Base-by-base conservation (phyloP, 2,797 vertebrate genomes). In the Pelodytes ibericus region DNA sequence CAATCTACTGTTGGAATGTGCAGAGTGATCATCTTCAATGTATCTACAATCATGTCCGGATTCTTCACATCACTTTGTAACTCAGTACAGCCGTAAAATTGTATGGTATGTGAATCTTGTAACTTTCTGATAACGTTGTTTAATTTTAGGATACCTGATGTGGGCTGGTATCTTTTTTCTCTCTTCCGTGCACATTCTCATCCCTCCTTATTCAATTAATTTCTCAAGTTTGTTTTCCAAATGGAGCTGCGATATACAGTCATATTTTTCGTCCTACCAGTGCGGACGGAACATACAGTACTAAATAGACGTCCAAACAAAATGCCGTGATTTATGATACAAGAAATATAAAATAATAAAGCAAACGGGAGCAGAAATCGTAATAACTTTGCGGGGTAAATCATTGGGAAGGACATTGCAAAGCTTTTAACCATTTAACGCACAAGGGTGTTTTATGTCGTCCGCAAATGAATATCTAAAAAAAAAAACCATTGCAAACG, bases 71-170 rank as follows among this genome's bases (percentile, higher is more conserved):
- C 62, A 47, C 8, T 65, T 65, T 44, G 22, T 47, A 44, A 9
- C 62, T 65, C 62, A 65, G 36, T 13, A 41, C 56, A 36, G 68
- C 59, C 27, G 41, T 33, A 60, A 71, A 60, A 71, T 27, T 20
- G 68, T n/a, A 27, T 30, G 68, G 68, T 59, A 71, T 71, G 68
- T 59, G 51, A 26, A 59, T 71, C 58, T 59, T 24, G 22, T 71
- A 60, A 71, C 24, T 44, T 27, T 33, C 11, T 13, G 66, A 69
- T 69, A 56, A 57, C 3, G 51, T 69, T 69, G 51, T 56, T 69
- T 69, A 67, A 67, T 67, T 67, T 66, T 13, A 24, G 41, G 65
- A 67, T 67, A 24, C 41, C 47, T 29, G 16, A 16, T 27, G 24
- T 16, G 4, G 39, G 1, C 24, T 27, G 63, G 24, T 29, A 49